Evolutionary conservation across 2,797 vertebrate species (phyloP), one percentile per base, ranked within the genome.

Genomic region (Crotalus adamanteus): DNA sequence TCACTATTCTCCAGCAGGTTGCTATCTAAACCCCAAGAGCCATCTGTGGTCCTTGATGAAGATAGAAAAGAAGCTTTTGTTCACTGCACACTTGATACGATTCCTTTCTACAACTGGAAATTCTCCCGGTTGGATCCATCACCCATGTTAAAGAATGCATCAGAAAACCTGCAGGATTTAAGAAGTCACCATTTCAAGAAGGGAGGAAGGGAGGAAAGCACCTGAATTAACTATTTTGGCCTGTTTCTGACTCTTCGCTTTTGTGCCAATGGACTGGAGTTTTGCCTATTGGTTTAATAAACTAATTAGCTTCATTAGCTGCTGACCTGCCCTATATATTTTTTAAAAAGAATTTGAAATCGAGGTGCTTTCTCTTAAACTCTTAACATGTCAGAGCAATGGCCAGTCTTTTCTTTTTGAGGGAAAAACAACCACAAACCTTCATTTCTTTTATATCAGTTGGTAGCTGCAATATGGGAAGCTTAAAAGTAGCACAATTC

Each of bases 351-450:
- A 28, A 9, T 92, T 65, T 65, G 92, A 94, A 94, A 56, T 73
- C 89, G n/a, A 93, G 94, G 88, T 78, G 31, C 28, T 94, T 95
- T 91, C 86, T 94, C 94, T 95, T 94, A 93, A 96, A 96, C 93
- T 47, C 73, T 94, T 93, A 92, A 93, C 91, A 94, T 91, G 91
- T 93, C 90, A 92, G 89, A 94, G 92, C 94, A 96, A 96, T 6
- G 0, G 53, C 88, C 51, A 11, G 37, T 42, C 92, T 93, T 94
- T 89, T 88, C 63, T 2, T 1, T 87, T 87, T 88, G 93, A 92
- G 31, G 31, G 8, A 4, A 22, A 42, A 93, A 89, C 88, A 69
- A 61, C 69, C 28, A 61, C 8, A 51, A 69, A 47, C 55, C 94
- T 92, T 89, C n/a, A 56, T 4, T 56, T 47, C 91, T 93, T 93